These are phyloP conservation scores for Barypeithes pellucidus DNA, from an alignment of 2,888 invertebrate species.

Conservation along the genomic window DNA sequence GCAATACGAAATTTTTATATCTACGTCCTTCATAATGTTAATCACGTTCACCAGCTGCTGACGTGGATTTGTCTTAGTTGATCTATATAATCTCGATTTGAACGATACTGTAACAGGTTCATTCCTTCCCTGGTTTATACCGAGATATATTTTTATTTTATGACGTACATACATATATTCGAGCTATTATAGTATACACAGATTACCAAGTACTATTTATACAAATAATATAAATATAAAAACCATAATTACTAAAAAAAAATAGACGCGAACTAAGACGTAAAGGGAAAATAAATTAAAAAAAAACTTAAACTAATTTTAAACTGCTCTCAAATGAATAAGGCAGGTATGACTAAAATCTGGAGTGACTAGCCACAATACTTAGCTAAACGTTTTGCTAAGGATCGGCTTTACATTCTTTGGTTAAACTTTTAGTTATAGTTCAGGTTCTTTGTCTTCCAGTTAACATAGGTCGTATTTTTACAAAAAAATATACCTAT, in stretches of 20 bases:
- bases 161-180: too few species aligned
- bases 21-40: too few species aligned
- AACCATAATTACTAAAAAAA: slow-evolving; percentile 28
- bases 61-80: too few species aligned
- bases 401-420: slow-evolving; percentile 45
- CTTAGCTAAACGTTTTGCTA: slow-evolving; percentile 30
- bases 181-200: too few species aligned
- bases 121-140: too few species aligned
- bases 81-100: too few species aligned
- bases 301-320: slow-evolving; percentile 47
- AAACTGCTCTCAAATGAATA: slow-evolving; percentile 40
- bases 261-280: slow-evolving; percentile 43
- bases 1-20: too few species aligned
- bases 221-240: not conserved
- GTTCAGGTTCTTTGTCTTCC: slow-evolving; percentile 11
- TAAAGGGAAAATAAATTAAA: slow-evolving; percentile 53
- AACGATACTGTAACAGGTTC: too few species aligned
- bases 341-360: slow-evolving; percentile 52
- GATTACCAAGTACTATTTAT: not conserved
- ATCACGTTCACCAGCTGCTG: too few species aligned
- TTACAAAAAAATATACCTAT: not conserved
- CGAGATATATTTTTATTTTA: too few species aligned
- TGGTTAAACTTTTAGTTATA: slow-evolving; percentile 39
- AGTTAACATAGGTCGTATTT: slow-evolving; percentile 3
- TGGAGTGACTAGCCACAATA: slow-evolving; percentile 48